Evolutionary conservation across 2,888 invertebrate genomes (phyloP).

Genomic region (Pyrgus malvae): DNA sequence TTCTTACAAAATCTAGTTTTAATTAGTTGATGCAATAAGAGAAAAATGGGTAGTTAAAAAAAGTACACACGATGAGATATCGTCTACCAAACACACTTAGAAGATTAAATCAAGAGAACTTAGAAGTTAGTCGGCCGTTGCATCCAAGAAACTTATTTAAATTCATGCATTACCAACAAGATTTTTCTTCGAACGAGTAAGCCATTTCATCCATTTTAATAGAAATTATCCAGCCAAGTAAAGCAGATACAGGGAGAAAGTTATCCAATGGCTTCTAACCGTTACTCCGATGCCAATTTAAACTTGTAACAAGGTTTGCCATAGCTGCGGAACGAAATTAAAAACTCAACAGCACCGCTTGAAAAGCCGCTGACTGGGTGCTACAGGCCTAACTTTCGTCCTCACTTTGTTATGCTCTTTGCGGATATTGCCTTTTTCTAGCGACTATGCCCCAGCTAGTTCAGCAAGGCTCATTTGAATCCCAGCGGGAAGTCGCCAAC

Average conservation of each 20-base stretch:
- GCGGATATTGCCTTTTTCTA: conserved; percentile 57
- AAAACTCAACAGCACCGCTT: conserved; percentile 68
- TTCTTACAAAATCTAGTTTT: no score
- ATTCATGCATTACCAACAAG: no score
- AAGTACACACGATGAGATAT: no score
- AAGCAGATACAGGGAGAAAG: conserved; percentile 62
- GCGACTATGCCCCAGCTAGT: conserved; percentile 37
- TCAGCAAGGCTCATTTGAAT: conserved; percentile 22
- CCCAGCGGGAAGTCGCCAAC: conserved; percentile 9
- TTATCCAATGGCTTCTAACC: conserved; percentile 70
- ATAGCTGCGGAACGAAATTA: conserved; percentile 77
- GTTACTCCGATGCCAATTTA: conserved; percentile 80
- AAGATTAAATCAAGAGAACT: no score
- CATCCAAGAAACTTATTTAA: no score
- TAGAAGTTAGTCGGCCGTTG: no score
- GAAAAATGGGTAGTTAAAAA: no score
- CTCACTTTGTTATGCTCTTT: conserved; percentile 66
- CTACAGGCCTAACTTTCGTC: conserved; percentile 73
- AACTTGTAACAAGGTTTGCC: conserved; percentile 80
- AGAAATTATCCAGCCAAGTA: conserved; percentile 64
- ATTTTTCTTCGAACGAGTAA: no score
- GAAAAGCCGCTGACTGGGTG: conserved; percentile 60
- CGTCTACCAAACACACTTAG: no score
- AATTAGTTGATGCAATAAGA: no score
- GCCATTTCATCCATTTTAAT: conserved; percentile 78